phyloP scores from a whole-genome alignment of 2,888 invertebrate genomes.

The Acholoe squamosa region DNA sequence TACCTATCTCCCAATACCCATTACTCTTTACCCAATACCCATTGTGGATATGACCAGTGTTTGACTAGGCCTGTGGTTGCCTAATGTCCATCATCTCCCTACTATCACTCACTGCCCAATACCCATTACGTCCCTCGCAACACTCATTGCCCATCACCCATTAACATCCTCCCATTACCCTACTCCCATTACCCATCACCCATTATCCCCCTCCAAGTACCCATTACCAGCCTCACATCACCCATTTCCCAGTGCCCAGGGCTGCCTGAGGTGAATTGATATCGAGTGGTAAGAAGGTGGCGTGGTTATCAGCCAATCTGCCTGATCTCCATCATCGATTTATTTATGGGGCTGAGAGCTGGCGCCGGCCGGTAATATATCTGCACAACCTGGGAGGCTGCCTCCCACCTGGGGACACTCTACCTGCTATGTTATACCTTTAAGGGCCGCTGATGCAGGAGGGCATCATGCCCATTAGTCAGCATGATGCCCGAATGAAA shows the following conservation, averaged over 20 bases:
- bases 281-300: constrained; percentile 52
- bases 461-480: too few species aligned
- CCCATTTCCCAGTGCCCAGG: background rate
- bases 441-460: too few species aligned
- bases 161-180: background rate
- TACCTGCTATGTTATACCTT: too few species aligned
- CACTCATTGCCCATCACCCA: background rate
- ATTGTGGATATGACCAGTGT: too few species aligned
- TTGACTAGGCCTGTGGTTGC: too few species aligned
- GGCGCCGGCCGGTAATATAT: constrained; percentile 37
- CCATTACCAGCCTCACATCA: background rate
- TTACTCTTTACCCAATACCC: background rate
- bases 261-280: constrained; percentile 9
- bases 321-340: constrained; percentile 55
- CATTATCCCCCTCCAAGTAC: background rate
- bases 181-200: background rate
- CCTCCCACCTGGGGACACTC: constrained; percentile 31
- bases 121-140: background rate
- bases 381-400: background rate
- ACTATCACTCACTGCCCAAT: background rate
- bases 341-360: constrained; percentile 39
- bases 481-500: too few species aligned
- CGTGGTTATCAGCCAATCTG: constrained; percentile 53
- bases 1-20: background rate
- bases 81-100: background rate